Evolutionary conservation across 2,888 invertebrate species (phyloP).

Genomic region (Amitus sp.): DNA sequence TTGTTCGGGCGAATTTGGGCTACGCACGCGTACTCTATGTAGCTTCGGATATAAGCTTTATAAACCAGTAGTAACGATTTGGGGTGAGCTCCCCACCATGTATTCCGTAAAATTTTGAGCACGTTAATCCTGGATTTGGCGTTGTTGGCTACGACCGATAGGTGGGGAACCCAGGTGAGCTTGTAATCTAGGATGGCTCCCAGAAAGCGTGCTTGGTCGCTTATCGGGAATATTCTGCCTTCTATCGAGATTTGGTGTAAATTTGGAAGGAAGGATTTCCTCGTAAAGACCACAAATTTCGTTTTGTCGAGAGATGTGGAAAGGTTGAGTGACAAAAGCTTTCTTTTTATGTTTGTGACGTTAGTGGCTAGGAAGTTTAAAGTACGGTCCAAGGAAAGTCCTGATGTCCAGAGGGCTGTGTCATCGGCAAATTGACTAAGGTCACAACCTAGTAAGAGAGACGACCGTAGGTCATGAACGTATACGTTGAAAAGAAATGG

Average conservation of each 20-base stretch:
- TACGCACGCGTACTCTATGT: slow-evolving; percentile 1
- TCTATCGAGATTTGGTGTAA: background rate
- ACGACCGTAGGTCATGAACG: background rate
- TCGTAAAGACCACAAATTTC: slow-evolving; percentile 4
- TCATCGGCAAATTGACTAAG: background rate
- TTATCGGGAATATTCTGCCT: background rate
- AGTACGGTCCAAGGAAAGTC: no score
- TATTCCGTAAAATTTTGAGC: slow-evolving; percentile 1
- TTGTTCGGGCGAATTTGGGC: background rate
- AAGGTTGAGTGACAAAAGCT: background rate
- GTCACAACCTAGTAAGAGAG: background rate
- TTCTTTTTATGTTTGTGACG: background rate
- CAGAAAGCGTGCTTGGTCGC: background rate
- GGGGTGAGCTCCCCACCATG: slow-evolving; percentile 18
- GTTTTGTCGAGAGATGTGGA: slow-evolving; percentile 9
- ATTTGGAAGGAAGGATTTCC: background rate
- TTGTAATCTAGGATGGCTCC: slow-evolving; percentile 8
- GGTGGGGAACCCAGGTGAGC: slow-evolving; percentile 14
- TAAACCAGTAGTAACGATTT: slow-evolving; percentile 13
- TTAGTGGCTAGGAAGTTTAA: background rate
- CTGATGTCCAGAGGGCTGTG: background rate
- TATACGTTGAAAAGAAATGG: slow-evolving; percentile 10
- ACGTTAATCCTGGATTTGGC: slow-evolving; percentile 2
- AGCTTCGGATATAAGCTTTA: background rate
- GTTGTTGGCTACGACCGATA: background rate